phyloP scores from a whole-genome alignment of 2,797 vertebrate species.

The Ptychobarbus kaznakovi region DNA sequence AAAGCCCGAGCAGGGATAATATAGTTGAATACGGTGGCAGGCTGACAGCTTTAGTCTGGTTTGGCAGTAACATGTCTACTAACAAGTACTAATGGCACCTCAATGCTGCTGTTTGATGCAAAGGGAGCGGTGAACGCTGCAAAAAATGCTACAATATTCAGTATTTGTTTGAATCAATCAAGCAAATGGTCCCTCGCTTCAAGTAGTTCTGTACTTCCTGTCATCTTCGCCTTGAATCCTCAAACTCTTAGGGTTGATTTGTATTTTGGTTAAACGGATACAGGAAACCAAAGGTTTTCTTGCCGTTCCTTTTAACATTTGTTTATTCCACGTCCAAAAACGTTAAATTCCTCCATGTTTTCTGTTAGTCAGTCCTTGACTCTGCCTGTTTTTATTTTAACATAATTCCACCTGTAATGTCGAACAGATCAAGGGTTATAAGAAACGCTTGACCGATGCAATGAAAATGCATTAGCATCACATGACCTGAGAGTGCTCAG shows the following conservation, averaged over 20 bases:
- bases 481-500: neutral
- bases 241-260: too few species aligned
- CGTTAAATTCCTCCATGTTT: neutral
- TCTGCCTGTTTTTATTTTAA: neutral
- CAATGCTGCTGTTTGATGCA: conserved; percentile 60
- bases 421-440: neutral
- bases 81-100: conserved; percentile 28
- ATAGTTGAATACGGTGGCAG: conserved; percentile 1
- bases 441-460: neutral
- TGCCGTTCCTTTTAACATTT: neutral
- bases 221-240: neutral
- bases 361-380: neutral
- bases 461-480: neutral
- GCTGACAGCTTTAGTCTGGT: neutral
- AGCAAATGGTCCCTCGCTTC: neutral
- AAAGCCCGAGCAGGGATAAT: neutral
- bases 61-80: conserved; percentile 38
- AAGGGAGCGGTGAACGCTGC: conserved; percentile 41
- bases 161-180: neutral
- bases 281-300: neutral
- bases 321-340: neutral
- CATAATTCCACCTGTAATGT: neutral
- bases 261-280: neutral
- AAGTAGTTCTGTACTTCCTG: neutral
- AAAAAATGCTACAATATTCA: neutral